These are phyloP conservation scores for Piaya cayana DNA, from an alignment of 2,113 vertebrate genomes.

Conservation along the genomic window DNA sequence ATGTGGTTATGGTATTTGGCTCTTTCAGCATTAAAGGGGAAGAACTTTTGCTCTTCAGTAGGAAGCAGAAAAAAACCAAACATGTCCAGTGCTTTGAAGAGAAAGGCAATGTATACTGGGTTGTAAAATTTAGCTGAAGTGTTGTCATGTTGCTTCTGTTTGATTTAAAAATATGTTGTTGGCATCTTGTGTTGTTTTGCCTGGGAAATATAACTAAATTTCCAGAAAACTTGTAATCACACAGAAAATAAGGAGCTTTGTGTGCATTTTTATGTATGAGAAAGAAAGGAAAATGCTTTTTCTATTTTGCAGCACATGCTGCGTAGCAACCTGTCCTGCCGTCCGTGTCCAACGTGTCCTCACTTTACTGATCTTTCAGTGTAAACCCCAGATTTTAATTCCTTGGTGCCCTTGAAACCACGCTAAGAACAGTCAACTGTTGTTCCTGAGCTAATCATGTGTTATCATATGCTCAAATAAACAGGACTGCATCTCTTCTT, in stretches of 20 bases:
- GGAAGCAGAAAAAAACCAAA: not conserved
- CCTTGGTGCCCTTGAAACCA: not conserved
- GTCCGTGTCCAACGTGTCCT: not conserved
- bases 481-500: not conserved
- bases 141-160: not conserved
- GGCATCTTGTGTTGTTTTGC: not conserved
- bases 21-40: not conserved
- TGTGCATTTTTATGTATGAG: not conserved
- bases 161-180: not conserved
- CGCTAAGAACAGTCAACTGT: not conserved
- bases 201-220: not conserved
- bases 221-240: not conserved
- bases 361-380: not conserved
- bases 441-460: not conserved
- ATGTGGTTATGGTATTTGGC: not conserved
- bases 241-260: not conserved
- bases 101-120: not conserved
- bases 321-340: not conserved
- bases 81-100: not conserved
- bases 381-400: not conserved
- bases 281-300: not conserved
- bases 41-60: not conserved
- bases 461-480: not conserved
- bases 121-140: not conserved
- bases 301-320: not conserved